Base-by-base conservation (phyloP, 2,888 invertebrate species). In the Drosophila neutralis region DNA sequence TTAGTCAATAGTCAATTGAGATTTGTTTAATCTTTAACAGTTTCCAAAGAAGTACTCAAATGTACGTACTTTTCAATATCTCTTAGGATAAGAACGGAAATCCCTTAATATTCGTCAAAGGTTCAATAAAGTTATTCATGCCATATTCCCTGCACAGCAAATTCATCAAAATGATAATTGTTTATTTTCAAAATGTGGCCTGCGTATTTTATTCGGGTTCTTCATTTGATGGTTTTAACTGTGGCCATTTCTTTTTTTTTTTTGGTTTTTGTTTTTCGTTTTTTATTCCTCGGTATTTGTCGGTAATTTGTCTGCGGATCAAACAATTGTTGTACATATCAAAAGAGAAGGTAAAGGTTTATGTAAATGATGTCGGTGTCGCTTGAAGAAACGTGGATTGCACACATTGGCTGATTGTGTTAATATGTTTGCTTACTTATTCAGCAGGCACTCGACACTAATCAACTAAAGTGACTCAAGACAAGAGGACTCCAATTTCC, bases 371-470 rank as follows among this genome's bases (percentile, higher is more conserved):
- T 15, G 8, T 29, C 51, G 24, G 29, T 45, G 58, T 58, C 18
- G 6, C n/a, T 31, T 52, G 42, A 53, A 53, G 51, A 53, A 31
- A 63, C 66, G 72, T 72, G 78, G 27, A 36, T 33, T 40, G 21
- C 21, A 29, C 53, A 69, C 7, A 7, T 53, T 36, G 40, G 24
- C 24, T 36, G 45, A 48, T 66, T 61, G 78, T 69, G 81, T 70
- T 81, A 86, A 81, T 83, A 66, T 66, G 57, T 71, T 45, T 82
- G 76, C 69, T 87, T 73, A 85, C 73, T 84, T 87, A 84, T 84
- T 84, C 88, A 84, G 56, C 76, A 87, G 73, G 45, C 86, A 79
- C 82, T 90, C 77, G 86, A 82, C 90, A 87, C 87, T 90, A 87
- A 87, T 87, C 90, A 90, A 73, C 68, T 67, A 84, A 87, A 87